Base-by-base conservation (phyloP, 2,113 vertebrate genomes). In the Setophaga coronata region DNA sequence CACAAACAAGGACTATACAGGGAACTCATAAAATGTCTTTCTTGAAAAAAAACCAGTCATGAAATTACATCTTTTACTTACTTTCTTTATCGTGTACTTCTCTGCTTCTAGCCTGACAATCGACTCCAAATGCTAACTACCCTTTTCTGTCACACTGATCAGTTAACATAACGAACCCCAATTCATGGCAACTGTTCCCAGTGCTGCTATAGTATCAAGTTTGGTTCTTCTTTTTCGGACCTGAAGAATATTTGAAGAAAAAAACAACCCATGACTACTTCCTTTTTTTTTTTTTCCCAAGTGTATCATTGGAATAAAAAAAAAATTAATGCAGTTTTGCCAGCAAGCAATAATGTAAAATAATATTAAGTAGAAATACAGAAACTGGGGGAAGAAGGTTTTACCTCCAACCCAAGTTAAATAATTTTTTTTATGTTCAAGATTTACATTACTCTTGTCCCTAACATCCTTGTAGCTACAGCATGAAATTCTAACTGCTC, bases 31-130 rank as follows among this genome's bases (percentile, higher is more conserved):
- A 92, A 80, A 21, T 73, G 34, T 65, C 65, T 36, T 80, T 88
- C 26, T n/a, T 88, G 34, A 36, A 92, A 91, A 87, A 87, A 15
- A 19, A 23, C 0, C 0, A 4, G 0, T 91, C 3, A 47, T 96
- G 87, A 95, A 96, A 97, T 93, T 91, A 82, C 84, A 85, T 91
- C 73, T 93, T 96, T 82, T 76, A 57, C 62, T 7, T 53, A 14
- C 25, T 45, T 60, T 19, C 5, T 76, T 93, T 92, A 72, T 94
- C 79, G 88, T 92, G 65, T 69, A 69, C 33, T 76, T 89, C 38
- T 78, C 33, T 66, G 31, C 23, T 90, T 94, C 18, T 93, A 70
- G 65, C 38, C 36, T 90, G 74, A 80, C 82, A 86, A 36, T 66
- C 0, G 3, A 67, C 50, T 82, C 57, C 45, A 64, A 93, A 86